These are phyloP conservation scores for Neotragus pygmaeus DNA, from an alignment of 2,113 vertebrate species.

Conservation along the genomic window DNA sequence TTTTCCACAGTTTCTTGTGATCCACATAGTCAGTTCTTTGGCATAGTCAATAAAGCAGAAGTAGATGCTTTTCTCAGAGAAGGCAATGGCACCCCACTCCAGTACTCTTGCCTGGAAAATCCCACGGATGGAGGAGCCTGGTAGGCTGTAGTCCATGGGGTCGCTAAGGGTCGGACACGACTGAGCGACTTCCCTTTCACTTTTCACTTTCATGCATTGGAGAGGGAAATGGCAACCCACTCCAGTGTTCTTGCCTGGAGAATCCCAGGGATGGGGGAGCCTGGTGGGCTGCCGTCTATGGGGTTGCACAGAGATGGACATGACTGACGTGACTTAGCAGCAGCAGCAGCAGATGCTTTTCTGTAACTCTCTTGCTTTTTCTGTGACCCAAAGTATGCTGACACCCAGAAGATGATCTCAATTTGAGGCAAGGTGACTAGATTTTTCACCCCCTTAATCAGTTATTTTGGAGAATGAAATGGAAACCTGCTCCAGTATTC, in stretches of 20 bases:
- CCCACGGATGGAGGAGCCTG: too few species aligned
- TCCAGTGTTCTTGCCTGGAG: too few species aligned
- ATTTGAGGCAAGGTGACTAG: background rate
- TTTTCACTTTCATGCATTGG: too few species aligned
- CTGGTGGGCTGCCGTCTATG: too few species aligned
- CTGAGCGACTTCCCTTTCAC: too few species aligned
- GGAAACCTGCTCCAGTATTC: background rate
- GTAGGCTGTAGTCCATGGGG: too few species aligned
- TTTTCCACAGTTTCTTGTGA: background rate
- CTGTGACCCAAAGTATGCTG: background rate
- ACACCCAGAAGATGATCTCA: background rate
- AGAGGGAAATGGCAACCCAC: too few species aligned
- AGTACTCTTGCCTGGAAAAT: too few species aligned
- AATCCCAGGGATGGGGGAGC: too few species aligned
- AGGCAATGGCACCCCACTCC: too few species aligned
- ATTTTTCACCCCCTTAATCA: background rate
- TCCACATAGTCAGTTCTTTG: background rate
- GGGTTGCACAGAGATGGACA: too few species aligned
- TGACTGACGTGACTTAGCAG: rapidly evolving
- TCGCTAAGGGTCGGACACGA: too few species aligned
- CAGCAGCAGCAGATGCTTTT: background rate
- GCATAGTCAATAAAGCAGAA: background rate
- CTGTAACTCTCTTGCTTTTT: background rate
- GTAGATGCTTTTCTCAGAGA: background rate
- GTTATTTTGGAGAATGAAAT: background rate